Percentiles rank a stretch among this genome's conserved stretches.
Evolutionary conservation across 1,140 invertebrate species (phyloP).

Genomic region (Augochlora pura): DNA sequence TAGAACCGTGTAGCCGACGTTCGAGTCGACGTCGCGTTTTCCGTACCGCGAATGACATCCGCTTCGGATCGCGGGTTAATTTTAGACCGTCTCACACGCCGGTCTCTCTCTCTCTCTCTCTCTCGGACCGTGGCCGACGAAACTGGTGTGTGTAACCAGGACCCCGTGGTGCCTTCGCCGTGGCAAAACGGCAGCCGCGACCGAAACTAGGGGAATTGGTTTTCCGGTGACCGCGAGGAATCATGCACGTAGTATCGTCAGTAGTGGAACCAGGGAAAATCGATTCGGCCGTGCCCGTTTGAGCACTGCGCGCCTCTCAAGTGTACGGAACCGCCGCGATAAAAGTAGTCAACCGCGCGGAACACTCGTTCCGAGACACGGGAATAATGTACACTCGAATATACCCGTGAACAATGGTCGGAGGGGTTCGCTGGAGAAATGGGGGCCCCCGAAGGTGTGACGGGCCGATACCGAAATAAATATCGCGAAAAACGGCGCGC

Average conservation of each 20-base stretch:
- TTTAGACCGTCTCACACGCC: slow-evolving; percentile 24
- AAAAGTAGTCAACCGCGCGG: slow-evolving; percentile 36
- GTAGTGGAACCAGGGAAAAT: slow-evolving; percentile 57
- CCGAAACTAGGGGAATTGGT: slow-evolving; percentile 19
- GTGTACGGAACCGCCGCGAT: slow-evolving; percentile 36
- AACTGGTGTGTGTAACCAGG: background rate
- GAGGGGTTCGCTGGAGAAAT: background rate
- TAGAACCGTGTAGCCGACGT: background rate
- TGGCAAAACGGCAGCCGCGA: background rate
- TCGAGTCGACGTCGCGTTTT: background rate
- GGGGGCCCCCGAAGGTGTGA: background rate
- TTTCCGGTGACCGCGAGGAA: slow-evolving; percentile 29
- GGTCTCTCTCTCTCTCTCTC: slow-evolving; percentile 8
- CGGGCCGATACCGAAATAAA: background rate
- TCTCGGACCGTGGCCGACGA: background rate
- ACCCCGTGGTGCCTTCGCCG: too few relatives aligned
- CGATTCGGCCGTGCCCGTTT: slow-evolving; percentile 64
- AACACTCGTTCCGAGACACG: slow-evolving; percentile 11
- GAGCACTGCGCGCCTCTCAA: slow-evolving; percentile 61
- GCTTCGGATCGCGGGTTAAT: slow-evolving; percentile 18
- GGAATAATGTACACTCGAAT: background rate
- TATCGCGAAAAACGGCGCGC: background rate
- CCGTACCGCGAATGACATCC: background rate
- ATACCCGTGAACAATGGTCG: background rate
- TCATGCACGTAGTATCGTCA: slow-evolving; percentile 44